Conservation (phyloP, 2,113 vertebrate genomes). For the Odontesthes bonariensis region DNA sequence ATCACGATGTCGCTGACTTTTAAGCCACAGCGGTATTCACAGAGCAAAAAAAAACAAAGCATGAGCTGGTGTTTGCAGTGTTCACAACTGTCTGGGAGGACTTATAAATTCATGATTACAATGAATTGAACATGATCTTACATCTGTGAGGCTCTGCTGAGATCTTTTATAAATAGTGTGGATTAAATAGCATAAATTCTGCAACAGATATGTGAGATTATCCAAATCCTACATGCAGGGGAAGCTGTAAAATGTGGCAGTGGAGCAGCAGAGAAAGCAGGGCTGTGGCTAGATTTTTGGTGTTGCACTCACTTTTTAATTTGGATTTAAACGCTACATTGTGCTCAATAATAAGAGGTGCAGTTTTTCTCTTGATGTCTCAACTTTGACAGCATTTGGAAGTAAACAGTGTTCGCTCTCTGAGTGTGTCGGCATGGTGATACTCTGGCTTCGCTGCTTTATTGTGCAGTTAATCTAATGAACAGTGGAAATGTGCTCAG, state of each 20-base stretch:
- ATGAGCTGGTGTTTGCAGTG: background rate
- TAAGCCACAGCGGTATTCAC: background rate
- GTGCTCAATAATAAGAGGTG: fast-evolving
- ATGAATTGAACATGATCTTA: slow-evolving; percentile 12
- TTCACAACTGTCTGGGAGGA: background rate
- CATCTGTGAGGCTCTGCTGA: background rate
- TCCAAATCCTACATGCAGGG: background rate
- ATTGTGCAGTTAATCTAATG: background rate
- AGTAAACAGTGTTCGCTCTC: background rate
- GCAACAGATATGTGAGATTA: background rate
- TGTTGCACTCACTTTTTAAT: background rate
- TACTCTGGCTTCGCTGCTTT: background rate
- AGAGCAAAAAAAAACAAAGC: background rate
- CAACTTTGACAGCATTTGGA: background rate
- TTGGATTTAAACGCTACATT: background rate
- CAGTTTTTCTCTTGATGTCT: background rate
- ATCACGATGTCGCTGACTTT: background rate
- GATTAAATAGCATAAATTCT: background rate
- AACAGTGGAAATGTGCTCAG: background rate
- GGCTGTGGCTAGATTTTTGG: background rate
- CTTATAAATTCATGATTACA: slow-evolving; percentile 3
- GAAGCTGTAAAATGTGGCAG: background rate
- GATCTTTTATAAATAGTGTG: background rate
- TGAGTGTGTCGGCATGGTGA: background rate
- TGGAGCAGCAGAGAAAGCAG: background rate